Percentiles rank a stretch among this genome's conserved stretches.
These are phyloP conservation scores for Sarcophaga variegata DNA, from an alignment of 2,888 invertebrate genomes.

Conservation along the genomic window DNA sequence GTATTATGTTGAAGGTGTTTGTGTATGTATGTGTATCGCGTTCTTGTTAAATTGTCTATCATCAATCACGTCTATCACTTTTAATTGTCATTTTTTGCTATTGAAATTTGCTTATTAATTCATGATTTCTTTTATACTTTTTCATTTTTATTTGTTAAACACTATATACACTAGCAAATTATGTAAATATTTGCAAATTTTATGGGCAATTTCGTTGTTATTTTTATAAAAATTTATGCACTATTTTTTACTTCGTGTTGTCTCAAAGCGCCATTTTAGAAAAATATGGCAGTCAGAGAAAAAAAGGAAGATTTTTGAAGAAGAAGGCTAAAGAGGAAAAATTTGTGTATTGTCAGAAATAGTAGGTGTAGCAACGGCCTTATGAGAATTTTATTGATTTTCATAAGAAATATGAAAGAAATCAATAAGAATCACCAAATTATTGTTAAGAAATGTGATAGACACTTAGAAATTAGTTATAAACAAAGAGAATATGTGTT, in stretches of 20 bases:
- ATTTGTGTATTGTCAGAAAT: conserved; percentile 57
- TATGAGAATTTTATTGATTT: conserved; percentile 62
- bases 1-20: conserved; percentile 66
- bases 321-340: conserved; percentile 47
- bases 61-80: conserved; percentile 68
- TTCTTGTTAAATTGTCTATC: conserved; percentile 69
- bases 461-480: not conserved
- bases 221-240: conserved; percentile 64
- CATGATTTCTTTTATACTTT: conserved; percentile 59
- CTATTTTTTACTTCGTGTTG: conserved; percentile 67
- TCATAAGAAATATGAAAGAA: not conserved
- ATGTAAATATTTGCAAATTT: conserved; percentile 59
- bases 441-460: not conserved
- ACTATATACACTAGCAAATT: conserved; percentile 70
- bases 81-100: conserved; percentile 66
- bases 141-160: conserved; percentile 62
- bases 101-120: conserved; percentile 60
- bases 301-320: conserved; percentile 49
- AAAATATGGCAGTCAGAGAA: conserved; percentile 66
- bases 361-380: conserved; percentile 50
- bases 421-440: not conserved
- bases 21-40: conserved; percentile 70
- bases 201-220: conserved; percentile 66
- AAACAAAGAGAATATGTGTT: not conserved
- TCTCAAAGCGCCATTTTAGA: conserved; percentile 74